These are phyloP conservation scores for Dallia pectoralis DNA, from an alignment of 2,797 vertebrate species.

Conservation along the genomic window DNA sequence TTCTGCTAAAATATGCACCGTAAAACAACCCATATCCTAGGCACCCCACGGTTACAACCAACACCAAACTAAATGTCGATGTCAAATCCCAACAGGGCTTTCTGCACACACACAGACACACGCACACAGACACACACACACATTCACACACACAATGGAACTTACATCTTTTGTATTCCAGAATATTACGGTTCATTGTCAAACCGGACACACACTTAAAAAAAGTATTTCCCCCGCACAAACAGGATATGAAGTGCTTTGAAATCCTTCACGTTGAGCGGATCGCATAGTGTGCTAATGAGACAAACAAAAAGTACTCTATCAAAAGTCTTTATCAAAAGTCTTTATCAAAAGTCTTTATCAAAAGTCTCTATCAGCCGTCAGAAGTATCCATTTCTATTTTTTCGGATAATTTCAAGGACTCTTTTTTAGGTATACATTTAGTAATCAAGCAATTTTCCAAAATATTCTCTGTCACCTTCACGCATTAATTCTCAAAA, in stretches of 20 bases:
- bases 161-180: conserved; percentile 48
- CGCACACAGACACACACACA: conserved; percentile 15
- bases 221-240: conserved; percentile 62
- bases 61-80: conserved; percentile 31
- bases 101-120: conserved; percentile 33
- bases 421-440: neutral
- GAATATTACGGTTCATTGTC: conserved; percentile 58
- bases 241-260: conserved; percentile 67
- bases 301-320: neutral
- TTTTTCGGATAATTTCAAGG: neutral
- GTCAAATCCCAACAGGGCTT: conserved; percentile 12
- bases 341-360: too few relatives aligned
- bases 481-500: neutral
- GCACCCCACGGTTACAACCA: conserved; percentile 35
- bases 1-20: conserved; percentile 31
- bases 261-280: conserved; percentile 47
- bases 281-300: neutral
- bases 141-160: conserved; percentile 53
- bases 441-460: neutral
- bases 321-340: neutral
- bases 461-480: neutral
- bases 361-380: neutral
- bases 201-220: conserved; percentile 64
- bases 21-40: conserved; percentile 45
- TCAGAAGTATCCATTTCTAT: neutral